These are phyloP conservation scores for Acronicta aceris DNA, from an alignment of 2,888 invertebrate species.

Conservation along the genomic window DNA sequence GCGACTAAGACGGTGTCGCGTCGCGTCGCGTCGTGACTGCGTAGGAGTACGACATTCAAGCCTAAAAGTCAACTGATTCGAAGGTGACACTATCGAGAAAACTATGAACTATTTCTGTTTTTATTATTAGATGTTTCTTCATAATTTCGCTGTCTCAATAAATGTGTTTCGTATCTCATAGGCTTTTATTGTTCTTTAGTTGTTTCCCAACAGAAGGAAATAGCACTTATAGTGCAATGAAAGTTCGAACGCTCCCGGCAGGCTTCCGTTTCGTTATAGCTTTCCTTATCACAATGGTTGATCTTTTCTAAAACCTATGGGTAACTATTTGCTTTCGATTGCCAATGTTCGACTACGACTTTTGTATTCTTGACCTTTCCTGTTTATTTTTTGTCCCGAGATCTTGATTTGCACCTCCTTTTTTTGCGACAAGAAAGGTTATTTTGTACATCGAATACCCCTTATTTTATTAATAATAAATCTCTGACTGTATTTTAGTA, in stretches of 20 bases:
- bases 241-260: slow-evolving; percentile 31
- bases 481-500: too few species aligned
- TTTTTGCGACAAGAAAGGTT: background rate
- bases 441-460: background rate
- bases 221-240: slow-evolving; percentile 44
- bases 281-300: slow-evolving; percentile 37
- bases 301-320: slow-evolving; percentile 49
- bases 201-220: slow-evolving; percentile 43
- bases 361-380: background rate
- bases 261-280: slow-evolving; percentile 37
- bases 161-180: slow-evolving; percentile 45
- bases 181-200: slow-evolving; percentile 48
- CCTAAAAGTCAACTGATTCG: slow-evolving; percentile 43
- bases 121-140: slow-evolving; percentile 14
- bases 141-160: slow-evolving; percentile 39
- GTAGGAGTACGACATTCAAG: slow-evolving; percentile 74
- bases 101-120: background rate
- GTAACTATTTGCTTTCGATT: slow-evolving; percentile 33
- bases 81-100: slow-evolving; percentile 36
- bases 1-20: slow-evolving; percentile 46
- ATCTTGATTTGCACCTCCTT: background rate
- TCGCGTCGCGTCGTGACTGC: slow-evolving; percentile 74
- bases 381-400: background rate
- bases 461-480: too few species aligned
- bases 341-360: slow-evolving; percentile 2